Evolutionary conservation across 2,797 vertebrate species (phyloP).

Genomic region (Oreochromis mossambicus): DNA sequence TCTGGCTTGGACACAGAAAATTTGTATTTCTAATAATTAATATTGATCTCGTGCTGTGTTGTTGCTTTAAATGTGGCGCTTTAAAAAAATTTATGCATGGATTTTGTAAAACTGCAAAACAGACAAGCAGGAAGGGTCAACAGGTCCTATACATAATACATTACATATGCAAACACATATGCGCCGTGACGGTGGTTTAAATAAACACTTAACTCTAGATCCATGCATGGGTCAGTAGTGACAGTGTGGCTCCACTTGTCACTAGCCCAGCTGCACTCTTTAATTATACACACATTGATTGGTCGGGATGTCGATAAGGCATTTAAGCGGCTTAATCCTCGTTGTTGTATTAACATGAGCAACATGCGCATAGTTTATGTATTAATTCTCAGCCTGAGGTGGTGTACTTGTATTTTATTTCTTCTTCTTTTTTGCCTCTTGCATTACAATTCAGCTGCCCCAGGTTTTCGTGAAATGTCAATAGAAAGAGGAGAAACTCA

Average conservation of each 20-base stretch:
- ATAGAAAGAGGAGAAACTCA: conserved; percentile 19
- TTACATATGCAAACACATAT: neutral
- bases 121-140: neutral
- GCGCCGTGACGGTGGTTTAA: conserved; percentile 25
- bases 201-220: conserved; percentile 49
- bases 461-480: conserved; percentile 12
- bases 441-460: conserved; percentile 17
- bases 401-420: neutral
- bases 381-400: conserved; percentile 34
- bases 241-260: conserved; percentile 17
- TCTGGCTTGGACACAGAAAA: neutral
- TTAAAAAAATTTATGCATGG: neutral
- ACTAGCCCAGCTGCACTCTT: conserved; percentile 52
- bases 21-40: neutral
- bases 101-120: conserved; percentile 5
- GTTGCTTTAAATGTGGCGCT: neutral
- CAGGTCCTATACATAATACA: neutral
- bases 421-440: neutral
- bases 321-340: conserved; percentile 63
- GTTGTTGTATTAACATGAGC: conserved; percentile 50
- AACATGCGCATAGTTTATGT: conserved; percentile 32
- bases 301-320: conserved; percentile 51
- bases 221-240: conserved; percentile 28
- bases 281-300: conserved; percentile 71
- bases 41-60: neutral